Evolutionary conservation across 2,888 invertebrate species (phyloP).

Genomic region (Megalurothrips usitatus): DNA sequence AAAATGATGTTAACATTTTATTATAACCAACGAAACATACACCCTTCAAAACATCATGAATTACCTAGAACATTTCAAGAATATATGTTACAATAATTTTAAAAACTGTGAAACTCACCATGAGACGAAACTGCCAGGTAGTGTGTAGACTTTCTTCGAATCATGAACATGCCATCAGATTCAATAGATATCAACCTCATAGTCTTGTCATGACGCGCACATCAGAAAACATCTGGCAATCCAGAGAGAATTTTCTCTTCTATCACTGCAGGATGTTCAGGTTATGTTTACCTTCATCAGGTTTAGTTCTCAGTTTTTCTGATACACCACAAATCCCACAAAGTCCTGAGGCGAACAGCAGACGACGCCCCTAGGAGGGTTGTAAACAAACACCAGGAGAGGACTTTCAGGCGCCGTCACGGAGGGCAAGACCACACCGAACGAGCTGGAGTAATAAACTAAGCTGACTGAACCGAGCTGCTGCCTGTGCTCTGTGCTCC

Average conservation of each 20-base stretch:
- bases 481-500: not conserved
- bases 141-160: not conserved
- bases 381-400: not conserved
- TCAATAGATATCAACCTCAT: no score
- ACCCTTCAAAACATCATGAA: not conserved
- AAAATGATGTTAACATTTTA: no score
- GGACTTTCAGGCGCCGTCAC: no score
- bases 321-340: not conserved
- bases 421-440: not conserved
- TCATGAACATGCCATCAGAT: not conserved
- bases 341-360: not conserved
- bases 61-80: not conserved
- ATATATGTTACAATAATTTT: not conserved
- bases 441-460: not conserved
- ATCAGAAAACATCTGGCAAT: not conserved
- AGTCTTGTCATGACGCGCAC: no score
- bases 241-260: not conserved
- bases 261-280: not conserved
- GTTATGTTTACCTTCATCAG: constrained; percentile 8
- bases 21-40: no score
- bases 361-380: not conserved
- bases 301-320: not conserved
- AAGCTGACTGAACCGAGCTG: not conserved
- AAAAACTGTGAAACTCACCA: not conserved
- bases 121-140: not conserved